Percentiles rank a stretch among this genome's conserved stretches.
These are phyloP conservation scores for Kryptopterus vitreolus DNA, from an alignment of 2,797 vertebrate genomes.

Conservation along the genomic window DNA sequence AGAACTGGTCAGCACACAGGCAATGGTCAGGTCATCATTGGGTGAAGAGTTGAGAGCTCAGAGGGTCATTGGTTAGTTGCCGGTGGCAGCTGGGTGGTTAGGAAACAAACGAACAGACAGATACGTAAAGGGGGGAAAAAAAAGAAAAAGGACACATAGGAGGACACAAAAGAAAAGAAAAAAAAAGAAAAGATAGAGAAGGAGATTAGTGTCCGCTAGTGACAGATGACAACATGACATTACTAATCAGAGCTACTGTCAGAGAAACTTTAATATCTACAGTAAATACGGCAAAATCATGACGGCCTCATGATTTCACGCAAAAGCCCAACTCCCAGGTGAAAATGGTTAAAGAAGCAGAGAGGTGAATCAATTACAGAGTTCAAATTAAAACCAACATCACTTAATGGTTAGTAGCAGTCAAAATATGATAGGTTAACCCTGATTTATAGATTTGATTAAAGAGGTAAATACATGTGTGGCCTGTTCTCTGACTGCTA, in stretches of 20 bases:
- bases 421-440: constrained; percentile 68
- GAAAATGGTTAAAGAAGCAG: constrained; percentile 81
- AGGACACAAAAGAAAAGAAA: constrained; percentile 88
- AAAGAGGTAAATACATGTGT: constrained; percentile 70
- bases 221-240: constrained; percentile 99
- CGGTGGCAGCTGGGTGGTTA: constrained; percentile 99
- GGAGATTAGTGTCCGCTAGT: constrained; percentile 99
- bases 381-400: constrained; percentile 78
- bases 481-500: constrained; percentile 83
- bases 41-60: constrained; percentile 99
- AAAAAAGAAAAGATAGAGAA: constrained; percentile 97
- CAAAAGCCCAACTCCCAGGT: constrained; percentile 81
- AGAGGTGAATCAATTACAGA: constrained; percentile 80
- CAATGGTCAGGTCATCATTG: constrained; percentile 99
- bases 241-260: constrained; percentile 87
- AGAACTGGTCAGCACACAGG: constrained; percentile 98
- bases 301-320: constrained; percentile 87
- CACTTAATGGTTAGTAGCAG: constrained; percentile 94
- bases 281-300: constrained; percentile 80
- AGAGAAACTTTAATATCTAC: constrained; percentile 61
- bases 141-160: constrained; percentile 74
- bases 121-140: constrained; percentile 78
- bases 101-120: constrained; percentile 78
- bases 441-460: constrained; percentile 69
- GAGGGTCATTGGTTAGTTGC: constrained; percentile 99